phyloP scores from a whole-genome alignment of 2,113 vertebrate species.

The Irena cyanogastra region DNA sequence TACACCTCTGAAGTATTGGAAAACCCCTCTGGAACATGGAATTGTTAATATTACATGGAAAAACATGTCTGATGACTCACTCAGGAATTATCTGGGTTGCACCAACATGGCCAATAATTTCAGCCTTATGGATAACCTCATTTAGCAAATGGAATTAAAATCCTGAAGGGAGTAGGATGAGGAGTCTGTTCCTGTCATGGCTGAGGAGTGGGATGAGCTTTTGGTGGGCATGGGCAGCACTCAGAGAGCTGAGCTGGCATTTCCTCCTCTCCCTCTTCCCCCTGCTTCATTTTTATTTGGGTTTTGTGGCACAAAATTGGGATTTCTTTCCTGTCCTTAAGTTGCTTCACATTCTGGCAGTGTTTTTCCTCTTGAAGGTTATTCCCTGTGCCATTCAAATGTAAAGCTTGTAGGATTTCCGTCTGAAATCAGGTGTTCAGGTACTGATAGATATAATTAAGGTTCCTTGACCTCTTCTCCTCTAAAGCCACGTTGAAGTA shows the following conservation, averaged over 20 bases:
- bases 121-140: not conserved
- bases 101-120: not conserved
- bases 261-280: not conserved
- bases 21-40: not conserved
- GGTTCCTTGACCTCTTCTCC: not conserved
- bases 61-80: fast-evolving
- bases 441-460: not conserved
- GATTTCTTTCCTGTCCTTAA: not conserved
- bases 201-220: not conserved
- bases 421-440: not conserved
- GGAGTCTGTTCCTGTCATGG: fast-evolving
- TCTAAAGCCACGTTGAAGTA: not conserved
- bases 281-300: too few relatives aligned
- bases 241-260: not conserved
- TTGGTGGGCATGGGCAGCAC: not conserved
- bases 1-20: not conserved
- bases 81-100: not conserved
- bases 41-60: not conserved
- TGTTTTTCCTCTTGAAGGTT: not conserved
- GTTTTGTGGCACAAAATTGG: not conserved
- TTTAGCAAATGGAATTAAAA: not conserved
- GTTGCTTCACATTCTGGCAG: not conserved
- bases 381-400: not conserved
- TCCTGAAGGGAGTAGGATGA: too few relatives aligned
- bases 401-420: not conserved